A percentile compares a stretch with the other conserved stretches of the same genome.
Evolutionary conservation across 1,140 invertebrate species (phyloP).

Genomic region (Panonychus citri): DNA sequence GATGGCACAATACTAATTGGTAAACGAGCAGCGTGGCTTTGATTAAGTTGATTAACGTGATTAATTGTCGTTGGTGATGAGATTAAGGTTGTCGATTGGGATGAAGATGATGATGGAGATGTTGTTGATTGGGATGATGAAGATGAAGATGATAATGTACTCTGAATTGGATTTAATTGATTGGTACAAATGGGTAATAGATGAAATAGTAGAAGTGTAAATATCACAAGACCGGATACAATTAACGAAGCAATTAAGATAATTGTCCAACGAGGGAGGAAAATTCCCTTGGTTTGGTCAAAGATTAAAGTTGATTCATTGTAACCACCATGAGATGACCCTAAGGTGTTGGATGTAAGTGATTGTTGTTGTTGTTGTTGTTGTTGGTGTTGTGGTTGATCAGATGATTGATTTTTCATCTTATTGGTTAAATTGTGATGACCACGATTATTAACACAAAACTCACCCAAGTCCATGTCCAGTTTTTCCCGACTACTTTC

Average conservation of each 20-base stretch:
- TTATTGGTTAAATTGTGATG: no score
- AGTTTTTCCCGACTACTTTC: background rate
- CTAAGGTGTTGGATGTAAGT: background rate
- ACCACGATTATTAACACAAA: background rate
- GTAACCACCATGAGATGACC: background rate
- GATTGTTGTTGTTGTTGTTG: no score
- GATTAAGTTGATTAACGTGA: background rate
- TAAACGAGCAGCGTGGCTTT: slow-evolving; percentile 16
- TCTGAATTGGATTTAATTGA: background rate
- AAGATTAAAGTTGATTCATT: background rate
- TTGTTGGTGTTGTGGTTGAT: no score
- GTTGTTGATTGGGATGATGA: background rate
- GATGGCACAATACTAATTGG: slow-evolving; percentile 18
- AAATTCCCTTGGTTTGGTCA: background rate
- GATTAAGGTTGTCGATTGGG: background rate
- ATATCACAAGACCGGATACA: background rate
- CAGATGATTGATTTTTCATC: background rate
- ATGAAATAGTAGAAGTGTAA: background rate
- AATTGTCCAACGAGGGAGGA: background rate
- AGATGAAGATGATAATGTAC: background rate
- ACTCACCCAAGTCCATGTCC: background rate
- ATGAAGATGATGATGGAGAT: background rate
- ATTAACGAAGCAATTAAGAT: background rate
- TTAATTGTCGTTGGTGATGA: background rate
- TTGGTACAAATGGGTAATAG: no score